Conservation (phyloP, 2,113 vertebrate genomes). For the Okapia johnstoni region DNA sequence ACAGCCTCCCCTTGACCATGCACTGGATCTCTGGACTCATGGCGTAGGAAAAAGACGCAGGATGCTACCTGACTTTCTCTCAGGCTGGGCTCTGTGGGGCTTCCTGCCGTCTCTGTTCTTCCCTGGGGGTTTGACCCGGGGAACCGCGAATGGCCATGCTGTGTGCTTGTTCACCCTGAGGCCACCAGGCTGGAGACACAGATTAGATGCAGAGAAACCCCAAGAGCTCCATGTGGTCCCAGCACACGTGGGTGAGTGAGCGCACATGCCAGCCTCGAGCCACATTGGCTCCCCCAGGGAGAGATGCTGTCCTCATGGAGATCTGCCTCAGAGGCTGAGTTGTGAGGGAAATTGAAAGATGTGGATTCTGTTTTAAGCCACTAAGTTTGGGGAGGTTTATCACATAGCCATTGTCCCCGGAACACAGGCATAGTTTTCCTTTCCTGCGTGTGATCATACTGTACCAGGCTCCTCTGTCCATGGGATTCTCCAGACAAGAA, state of each 20-base stretch:
- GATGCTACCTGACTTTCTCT: fast-evolving
- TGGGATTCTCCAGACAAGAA: neutral
- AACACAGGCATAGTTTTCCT: neutral
- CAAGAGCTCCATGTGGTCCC: neutral
- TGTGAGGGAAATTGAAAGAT: neutral
- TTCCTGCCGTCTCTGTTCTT: neutral
- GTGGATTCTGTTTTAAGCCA: neutral
- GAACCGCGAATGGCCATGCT: fast-evolving
- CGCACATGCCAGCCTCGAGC: too few relatives aligned
- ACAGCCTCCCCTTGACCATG: too few relatives aligned
- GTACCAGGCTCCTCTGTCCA: neutral
- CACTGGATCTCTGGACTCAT: neutral
- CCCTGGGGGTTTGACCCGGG: fast-evolving
- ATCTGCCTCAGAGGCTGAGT: too few relatives aligned
- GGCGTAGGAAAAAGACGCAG: fast-evolving
- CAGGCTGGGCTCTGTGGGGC: fast-evolving
- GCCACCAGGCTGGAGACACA: neutral
- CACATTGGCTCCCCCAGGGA: fast-evolving
- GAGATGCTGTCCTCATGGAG: neutral
- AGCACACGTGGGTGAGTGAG: fast-evolving
- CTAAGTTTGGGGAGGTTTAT: too few relatives aligned
- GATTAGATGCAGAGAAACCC: fast-evolving
- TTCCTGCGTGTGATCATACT: neutral
- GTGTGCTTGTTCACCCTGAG: fast-evolving
- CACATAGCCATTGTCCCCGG: fast-evolving